Base-by-base conservation (phyloP, 1,140 invertebrate genomes). In the Nylanderia fulva region DNA sequence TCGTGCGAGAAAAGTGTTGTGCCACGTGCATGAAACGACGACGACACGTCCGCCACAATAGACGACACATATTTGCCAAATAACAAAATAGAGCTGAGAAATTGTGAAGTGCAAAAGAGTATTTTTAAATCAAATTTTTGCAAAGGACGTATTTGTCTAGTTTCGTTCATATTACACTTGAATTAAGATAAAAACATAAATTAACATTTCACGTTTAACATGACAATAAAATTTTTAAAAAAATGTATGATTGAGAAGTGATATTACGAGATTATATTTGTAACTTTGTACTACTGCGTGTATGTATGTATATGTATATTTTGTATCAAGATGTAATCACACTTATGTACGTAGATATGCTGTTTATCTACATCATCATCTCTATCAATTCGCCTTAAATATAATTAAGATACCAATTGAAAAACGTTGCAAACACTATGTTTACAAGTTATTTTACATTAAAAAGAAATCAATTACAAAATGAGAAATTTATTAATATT, bases 1-100 rank as follows among this genome's bases (percentile, higher is more conserved):
- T 91, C 29, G 90, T 93, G 24, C 90, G 88, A 33, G 90, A 93
- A 66, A 93, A 93, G 85, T 93, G 93, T 89, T 93, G 93, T 71
- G 90, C 90, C 33, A 92, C 92, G 7, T 93, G 93, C 45, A 89
- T 75, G 48, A 93, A 92, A 61, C 90, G 88, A 85, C 89, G 92
- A 71, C 88, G 88, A 83, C 93, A 93, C 54, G 64, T 85, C 27
- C 93, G 91, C 36, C 92, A 93, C n/a, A 92, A 92, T 66, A 91
- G 85, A 52, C 88, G 91, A 21, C 88, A 92, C 39, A 54, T 89
- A 64, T 42, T 86, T 68, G 68, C 71, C 60, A 76, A 87, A 60
- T 90, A 86, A 89, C 4, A 3, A 24, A 68, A n/a, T 61, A 21
- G 45, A 61, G 6, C 11, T 48, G 36, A 72, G 13, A 72, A 80